Percentiles rank a stretch among this genome's conserved stretches.
These are phyloP conservation scores for Ephydatia muelleri DNA, from an alignment of 37 sponge, comb jelly and placozoan species.

Conservation along the genomic window DNA sequence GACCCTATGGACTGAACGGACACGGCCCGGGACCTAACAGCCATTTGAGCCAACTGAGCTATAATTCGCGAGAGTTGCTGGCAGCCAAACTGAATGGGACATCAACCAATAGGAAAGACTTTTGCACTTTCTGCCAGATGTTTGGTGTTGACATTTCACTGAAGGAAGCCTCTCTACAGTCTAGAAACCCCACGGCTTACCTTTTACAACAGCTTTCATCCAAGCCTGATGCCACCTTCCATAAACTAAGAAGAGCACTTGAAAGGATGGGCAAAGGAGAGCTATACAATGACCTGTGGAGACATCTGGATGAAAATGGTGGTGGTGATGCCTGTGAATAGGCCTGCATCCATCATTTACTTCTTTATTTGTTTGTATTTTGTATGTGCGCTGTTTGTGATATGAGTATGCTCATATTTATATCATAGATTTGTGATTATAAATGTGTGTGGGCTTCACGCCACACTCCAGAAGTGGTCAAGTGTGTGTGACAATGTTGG, in stretches of 20 bases:
- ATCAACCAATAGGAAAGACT: constrained; percentile 25
- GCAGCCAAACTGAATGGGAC: constrained; percentile 37
- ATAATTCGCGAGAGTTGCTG: constrained; percentile 22
- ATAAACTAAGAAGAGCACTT: constrained; percentile 38
- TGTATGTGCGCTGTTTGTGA: too few relatives aligned
- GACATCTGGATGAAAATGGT: neutral
- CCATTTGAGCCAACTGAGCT: constrained; percentile 52
- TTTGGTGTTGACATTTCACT: constrained; percentile 33
- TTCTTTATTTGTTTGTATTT: too few relatives aligned
- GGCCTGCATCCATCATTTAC: too few relatives aligned
- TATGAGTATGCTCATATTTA: too few relatives aligned
- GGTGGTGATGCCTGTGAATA: constrained; percentile 2
- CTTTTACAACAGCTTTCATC: constrained; percentile 31
- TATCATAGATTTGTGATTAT: too few relatives aligned
- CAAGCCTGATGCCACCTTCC: constrained; percentile 35
- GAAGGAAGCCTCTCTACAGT: constrained; percentile 14
- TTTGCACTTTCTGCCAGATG: constrained; percentile 40
- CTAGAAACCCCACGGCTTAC: constrained; percentile 52
- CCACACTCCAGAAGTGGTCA: too few relatives aligned
- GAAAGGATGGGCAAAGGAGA: constrained; percentile 27
- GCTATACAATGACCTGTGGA: constrained; percentile 16
- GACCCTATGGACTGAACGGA: constrained; percentile 27
- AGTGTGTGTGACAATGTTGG: too few relatives aligned
- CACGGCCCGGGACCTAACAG: constrained; percentile 26
- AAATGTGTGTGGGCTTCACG: too few relatives aligned